These are phyloP conservation scores for Cololabis saira DNA, from an alignment of 2,113 vertebrate genomes.

Conservation along the genomic window DNA sequence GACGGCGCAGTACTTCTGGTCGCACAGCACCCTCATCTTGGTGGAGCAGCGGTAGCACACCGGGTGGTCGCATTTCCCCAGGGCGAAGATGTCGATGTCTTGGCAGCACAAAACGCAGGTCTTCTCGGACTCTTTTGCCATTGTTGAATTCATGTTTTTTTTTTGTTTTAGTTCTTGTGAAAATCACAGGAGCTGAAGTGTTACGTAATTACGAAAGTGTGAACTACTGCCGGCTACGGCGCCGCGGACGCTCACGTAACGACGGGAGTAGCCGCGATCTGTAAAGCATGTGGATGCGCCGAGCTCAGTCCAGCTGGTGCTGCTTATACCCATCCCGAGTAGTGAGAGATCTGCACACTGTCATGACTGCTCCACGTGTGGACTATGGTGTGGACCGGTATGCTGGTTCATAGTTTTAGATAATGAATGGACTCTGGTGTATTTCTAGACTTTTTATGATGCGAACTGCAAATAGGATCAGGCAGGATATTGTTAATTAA, in stretches of 20 bases:
- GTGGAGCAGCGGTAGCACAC: constrained; percentile 98
- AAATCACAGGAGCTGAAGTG: constrained; percentile 18
- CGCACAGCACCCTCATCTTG: constrained; percentile 96
- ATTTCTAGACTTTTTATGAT: too few relatives aligned
- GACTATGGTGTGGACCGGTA: background rate
- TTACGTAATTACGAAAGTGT: constrained; percentile 64
- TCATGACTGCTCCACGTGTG: constrained; percentile 41
- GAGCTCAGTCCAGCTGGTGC: accelerated
- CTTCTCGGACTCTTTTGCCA: constrained; percentile 77
- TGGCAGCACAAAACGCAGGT: constrained; percentile 94
- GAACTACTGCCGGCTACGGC: constrained; percentile 31
- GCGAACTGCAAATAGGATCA: too few relatives aligned
- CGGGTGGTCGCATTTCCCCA: constrained; percentile 96
- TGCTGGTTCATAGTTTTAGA: background rate
- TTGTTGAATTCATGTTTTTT: constrained; percentile 65
- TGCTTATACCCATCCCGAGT: background rate
- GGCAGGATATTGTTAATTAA: too few relatives aligned
- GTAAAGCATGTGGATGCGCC: constrained; percentile 17
- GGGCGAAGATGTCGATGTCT: constrained; percentile 90
- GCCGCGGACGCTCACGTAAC: constrained; percentile 40
- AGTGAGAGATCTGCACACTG: background rate
- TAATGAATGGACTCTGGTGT: too few relatives aligned
- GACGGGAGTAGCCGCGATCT: background rate
- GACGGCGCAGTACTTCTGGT: constrained; percentile 97
- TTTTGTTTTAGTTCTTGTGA: background rate